These are phyloP conservation scores for Aleadryas rufinucha DNA, from an alignment of 2,113 vertebrate genomes.

Conservation along the genomic window DNA sequence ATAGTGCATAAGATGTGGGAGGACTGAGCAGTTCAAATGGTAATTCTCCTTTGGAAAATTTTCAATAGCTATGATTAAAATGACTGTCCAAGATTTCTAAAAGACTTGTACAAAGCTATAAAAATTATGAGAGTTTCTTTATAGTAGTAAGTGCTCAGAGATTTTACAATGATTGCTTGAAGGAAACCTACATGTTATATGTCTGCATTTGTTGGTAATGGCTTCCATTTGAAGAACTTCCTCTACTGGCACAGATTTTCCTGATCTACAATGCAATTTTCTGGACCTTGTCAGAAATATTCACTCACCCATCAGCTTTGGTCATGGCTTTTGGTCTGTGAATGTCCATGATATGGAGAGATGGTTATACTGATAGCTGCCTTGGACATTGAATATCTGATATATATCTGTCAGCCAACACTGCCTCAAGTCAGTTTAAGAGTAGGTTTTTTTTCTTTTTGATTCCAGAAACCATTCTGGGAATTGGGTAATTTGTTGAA, in stretches of 20 bases:
- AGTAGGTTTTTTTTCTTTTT: not conserved
- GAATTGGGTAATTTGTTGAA: not conserved
- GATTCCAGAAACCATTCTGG: not conserved
- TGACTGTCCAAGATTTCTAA: not conserved
- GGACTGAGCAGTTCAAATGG: not conserved
- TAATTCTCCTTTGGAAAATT: not conserved
- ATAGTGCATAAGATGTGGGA: accelerated
- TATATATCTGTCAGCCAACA: not conserved
- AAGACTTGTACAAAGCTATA: not conserved
- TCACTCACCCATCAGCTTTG: not conserved
- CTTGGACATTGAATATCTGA: not conserved
- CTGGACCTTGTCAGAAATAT: not conserved
- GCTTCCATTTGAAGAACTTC: not conserved
- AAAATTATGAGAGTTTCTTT: not conserved
- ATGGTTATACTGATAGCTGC: not conserved
- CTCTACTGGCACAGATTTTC: not conserved
- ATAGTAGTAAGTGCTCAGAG: not conserved
- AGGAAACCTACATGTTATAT: not conserved
- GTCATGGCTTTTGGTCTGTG: not conserved
- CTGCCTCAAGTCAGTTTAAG: not conserved
- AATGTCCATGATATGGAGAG: not conserved
- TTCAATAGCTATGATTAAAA: not conserved
- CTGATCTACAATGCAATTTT: not conserved
- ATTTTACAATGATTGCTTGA: not conserved
- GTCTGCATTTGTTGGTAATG: not conserved